A percentile compares a stretch with the other conserved stretches of the same genome.
phyloP scores from a whole-genome alignment of 2,888 invertebrate genomes.

The Melieria omissa region DNA sequence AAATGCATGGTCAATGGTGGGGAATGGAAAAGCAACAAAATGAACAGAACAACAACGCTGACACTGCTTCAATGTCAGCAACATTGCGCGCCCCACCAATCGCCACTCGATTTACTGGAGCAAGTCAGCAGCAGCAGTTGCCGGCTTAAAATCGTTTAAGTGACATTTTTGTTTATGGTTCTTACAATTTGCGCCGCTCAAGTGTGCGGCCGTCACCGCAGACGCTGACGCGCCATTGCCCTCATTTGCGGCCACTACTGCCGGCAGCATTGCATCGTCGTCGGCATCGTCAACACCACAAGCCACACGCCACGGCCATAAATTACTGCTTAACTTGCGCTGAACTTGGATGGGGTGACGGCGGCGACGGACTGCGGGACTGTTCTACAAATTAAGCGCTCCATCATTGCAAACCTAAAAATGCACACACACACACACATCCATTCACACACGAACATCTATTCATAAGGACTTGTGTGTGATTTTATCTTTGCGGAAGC shows the following conservation, averaged over 20 bases:
- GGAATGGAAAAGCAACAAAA: background rate
- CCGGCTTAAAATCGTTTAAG: constrained; percentile 62
- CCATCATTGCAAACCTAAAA: constrained; percentile 21
- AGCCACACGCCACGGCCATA: constrained; percentile 35
- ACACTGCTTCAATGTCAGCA: too few species aligned
- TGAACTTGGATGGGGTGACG: background rate
- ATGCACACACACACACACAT: background rate
- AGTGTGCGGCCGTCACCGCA: constrained; percentile 13
- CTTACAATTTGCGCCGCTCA: constrained; percentile 37
- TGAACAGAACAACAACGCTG: background rate
- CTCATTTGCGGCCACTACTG: background rate
- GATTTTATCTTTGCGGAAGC: background rate
- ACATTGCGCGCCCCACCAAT: too few species aligned
- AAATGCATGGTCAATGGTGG: background rate
- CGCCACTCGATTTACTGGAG: too few species aligned
- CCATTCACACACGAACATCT: background rate
- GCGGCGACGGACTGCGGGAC: background rate
- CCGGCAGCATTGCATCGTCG: constrained; percentile 12
- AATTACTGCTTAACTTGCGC: constrained; percentile 43
- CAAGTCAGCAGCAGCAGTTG: constrained; percentile 16
- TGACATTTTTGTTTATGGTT: constrained; percentile 52
- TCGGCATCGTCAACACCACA: constrained; percentile 1
- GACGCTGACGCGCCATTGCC: background rate
- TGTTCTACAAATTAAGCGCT: constrained; percentile 25
- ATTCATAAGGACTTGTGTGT: background rate